A percentile compares a stretch with the other conserved stretches of the same genome.
Evolutionary conservation across 1,140 invertebrate genomes (phyloP).

Genomic region (Bombus breviceps): DNA sequence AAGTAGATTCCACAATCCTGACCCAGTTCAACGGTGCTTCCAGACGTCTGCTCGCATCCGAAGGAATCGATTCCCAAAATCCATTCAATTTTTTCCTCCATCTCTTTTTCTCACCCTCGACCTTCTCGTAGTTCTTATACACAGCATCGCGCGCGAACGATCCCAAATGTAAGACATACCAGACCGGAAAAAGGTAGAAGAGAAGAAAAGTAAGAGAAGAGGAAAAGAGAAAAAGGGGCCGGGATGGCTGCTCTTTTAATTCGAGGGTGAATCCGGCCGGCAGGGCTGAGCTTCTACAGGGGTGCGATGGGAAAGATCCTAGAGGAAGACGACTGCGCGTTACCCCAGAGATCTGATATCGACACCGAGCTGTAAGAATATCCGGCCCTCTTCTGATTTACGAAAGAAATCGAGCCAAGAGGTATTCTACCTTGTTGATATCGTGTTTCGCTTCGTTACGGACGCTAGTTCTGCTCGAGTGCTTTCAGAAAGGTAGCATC

Average conservation of each 20-base stretch:
- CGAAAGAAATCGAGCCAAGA: slow-evolving; percentile 64
- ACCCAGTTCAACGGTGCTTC: slow-evolving; percentile 23
- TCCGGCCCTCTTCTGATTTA: slow-evolving; percentile 65
- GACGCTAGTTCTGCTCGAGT: slow-evolving; percentile 14
- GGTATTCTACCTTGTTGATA: slow-evolving; percentile 45
- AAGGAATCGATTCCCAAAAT: slow-evolving; percentile 29
- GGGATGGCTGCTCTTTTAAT: slow-evolving; percentile 72
- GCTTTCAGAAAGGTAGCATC: slow-evolving; percentile 14
- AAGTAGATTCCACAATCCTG: background rate
- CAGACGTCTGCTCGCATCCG: too few relatives aligned
- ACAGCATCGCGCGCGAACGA: background rate
- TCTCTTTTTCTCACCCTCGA: slow-evolving; percentile 16
- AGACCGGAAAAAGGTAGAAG: background rate
- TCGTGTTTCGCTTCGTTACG: slow-evolving; percentile 48
- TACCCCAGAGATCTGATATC: slow-evolving; percentile 68
- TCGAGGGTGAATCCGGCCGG: slow-evolving; percentile 59
- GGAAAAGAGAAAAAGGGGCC: background rate
- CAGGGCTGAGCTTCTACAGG: slow-evolving; percentile 12
- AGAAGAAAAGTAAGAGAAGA: background rate
- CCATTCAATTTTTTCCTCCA: slow-evolving; percentile 32
- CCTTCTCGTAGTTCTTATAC: slow-evolving; percentile 28
- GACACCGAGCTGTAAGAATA: slow-evolving; percentile 70
- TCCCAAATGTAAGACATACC: background rate
- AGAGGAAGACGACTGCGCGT: slow-evolving; percentile 26
- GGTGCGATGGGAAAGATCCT: slow-evolving; percentile 36